Base-by-base conservation (phyloP, 2,888 invertebrate genomes). In the Balanococcus diminutus region DNA sequence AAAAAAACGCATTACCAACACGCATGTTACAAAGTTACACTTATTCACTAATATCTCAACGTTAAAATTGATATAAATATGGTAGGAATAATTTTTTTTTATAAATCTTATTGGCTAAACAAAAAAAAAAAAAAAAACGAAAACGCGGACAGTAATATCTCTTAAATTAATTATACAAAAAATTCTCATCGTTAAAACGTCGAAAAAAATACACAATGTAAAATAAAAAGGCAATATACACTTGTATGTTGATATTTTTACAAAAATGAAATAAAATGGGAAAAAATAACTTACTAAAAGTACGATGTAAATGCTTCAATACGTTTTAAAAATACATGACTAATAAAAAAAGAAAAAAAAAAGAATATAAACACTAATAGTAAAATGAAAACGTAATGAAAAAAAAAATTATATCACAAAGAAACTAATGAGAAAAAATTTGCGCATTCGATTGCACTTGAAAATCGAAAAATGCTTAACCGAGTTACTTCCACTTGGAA, bases 281-380 rank as follows among this genome's bases (percentile, higher is more conserved):
- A 75, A 75, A 32, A 32, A 32, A 72, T 72, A 61, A 67, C 51
- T 67, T 28, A 28, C 32, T 75, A 75, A n/a, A 32, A 75, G 36
- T 75, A 75, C 75, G 32, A 32, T 32, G 6, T 75, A 75, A 75
- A 75, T 75, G 75, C 75, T 75, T 75, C 32, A 31, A 32, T 75
- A 75, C 75, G 75, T 75, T 75, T 67, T 75, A 32, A 75, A 75
- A 75, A 75, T 75, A 75, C 75, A 75, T 75, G 75, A 75, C 75
- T 75, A 75, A 32, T 75, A 32, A 75, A 75, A 75, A 61, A 51
- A 51, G 14, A 51, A 51, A 14, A 51, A 14, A 51, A 28, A 28
- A 36, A 75, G 4, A 6, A 3, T 67, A 67, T 67, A 75, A 75
- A 75, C 75, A 36, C 32, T 75, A 75, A 75, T n/a, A 75, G 31